Evolutionary conservation across 2,797 vertebrate genomes (phyloP).

Genomic region (Setipinna tenuifilis): DNA sequence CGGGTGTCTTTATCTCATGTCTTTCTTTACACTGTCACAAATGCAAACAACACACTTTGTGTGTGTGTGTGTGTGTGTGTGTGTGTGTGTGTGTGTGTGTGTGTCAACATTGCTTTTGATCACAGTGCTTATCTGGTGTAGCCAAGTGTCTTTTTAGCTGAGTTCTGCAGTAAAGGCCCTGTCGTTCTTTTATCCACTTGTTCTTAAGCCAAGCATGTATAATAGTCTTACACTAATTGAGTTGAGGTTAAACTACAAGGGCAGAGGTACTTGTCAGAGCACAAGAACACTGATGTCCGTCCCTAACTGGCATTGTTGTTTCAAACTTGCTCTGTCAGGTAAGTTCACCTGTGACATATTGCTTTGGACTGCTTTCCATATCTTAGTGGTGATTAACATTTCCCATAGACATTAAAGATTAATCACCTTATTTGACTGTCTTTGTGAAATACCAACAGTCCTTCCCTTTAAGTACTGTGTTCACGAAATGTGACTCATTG

Average conservation of each 20-base stretch:
- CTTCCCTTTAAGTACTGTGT: background rate
- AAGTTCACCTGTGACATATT: background rate
- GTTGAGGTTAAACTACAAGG: slow-evolving; percentile 32
- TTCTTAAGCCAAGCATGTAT: slow-evolving; percentile 23
- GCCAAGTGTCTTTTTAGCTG: slow-evolving; percentile 1
- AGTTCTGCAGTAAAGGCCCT: background rate
- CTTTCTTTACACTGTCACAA: background rate
- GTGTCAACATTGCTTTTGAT: slow-evolving; percentile 14
- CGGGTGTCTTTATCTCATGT: slow-evolving; percentile 43
- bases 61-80: background rate
- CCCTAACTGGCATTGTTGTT: background rate
- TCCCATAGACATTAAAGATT: background rate
- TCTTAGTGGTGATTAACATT: background rate
- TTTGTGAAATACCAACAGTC: background rate
- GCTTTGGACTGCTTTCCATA: slow-evolving; percentile 1
- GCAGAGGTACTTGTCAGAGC: slow-evolving; percentile 36
- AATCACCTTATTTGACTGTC: background rate
- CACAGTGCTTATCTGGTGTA: background rate
- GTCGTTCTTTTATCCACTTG: slow-evolving; percentile 12
- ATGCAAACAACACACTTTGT: background rate
- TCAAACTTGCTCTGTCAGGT: background rate
- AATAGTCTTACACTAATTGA: slow-evolving; percentile 30
- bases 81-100: slow-evolving; percentile 18
- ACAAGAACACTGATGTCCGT: background rate
- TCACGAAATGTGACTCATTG: background rate